Percentiles rank a stretch among this genome's conserved stretches.
These are phyloP conservation scores for Aurelia sp. DNA, from an alignment of 30 jellyfish, hydroid and myxozoan genomes.

Conservation along the genomic window DNA sequence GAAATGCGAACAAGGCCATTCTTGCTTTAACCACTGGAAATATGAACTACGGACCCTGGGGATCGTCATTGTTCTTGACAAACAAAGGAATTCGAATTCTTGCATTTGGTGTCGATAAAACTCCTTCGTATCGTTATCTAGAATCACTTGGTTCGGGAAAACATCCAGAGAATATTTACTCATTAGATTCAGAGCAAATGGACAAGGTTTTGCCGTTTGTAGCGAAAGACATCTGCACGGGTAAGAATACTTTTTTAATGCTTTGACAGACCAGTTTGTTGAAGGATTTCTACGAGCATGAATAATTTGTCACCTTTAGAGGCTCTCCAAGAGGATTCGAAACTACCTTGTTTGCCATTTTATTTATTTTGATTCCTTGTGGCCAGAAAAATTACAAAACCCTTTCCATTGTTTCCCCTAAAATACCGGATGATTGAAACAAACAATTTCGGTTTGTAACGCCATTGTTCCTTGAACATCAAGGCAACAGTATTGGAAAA, in stretches of 20 bases:
- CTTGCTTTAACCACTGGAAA: constrained; percentile 91
- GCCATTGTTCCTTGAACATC: no score
- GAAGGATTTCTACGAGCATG: no score
- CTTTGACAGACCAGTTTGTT: no score
- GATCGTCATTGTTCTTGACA: constrained; percentile 86
- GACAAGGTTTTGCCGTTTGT: constrained; percentile 83
- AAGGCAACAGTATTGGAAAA: no score
- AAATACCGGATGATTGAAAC: no score
- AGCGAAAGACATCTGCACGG: constrained; percentile 88
- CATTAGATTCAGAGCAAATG: constrained; percentile 88
- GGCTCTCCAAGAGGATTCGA: no score
- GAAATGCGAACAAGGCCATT: constrained; percentile 80
- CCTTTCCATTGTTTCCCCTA: no score
- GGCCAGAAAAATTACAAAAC: no score
- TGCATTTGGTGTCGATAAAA: constrained; percentile 90
- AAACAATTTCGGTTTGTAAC: no score
- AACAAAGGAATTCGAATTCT: constrained; percentile 90
- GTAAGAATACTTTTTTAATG: constrained; percentile 37
- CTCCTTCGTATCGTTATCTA: constrained; percentile 80
- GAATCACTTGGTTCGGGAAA: constrained; percentile 93
- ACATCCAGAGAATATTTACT: constrained; percentile 89
- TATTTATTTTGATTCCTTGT: no score
- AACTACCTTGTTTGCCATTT: no score
- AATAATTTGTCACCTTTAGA: no score
- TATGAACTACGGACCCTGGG: constrained; percentile 91